These are phyloP conservation scores for Caranx ignobilis DNA, from an alignment of 2,113 vertebrate species.

Conservation along the genomic window DNA sequence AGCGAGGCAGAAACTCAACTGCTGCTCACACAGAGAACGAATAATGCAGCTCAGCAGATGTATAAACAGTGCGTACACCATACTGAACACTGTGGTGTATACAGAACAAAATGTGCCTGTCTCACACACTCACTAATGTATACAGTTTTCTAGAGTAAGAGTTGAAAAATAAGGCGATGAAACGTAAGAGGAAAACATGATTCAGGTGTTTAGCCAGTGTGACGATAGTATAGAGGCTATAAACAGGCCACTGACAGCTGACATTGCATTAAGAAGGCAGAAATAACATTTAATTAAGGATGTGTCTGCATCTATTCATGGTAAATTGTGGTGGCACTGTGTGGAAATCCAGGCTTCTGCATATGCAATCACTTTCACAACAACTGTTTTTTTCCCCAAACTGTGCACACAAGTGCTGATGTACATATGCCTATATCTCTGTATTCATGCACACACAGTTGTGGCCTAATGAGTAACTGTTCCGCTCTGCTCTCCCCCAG, in stretches of 20 bases:
- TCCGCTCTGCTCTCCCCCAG: conserved; percentile 67
- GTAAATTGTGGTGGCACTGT: not conserved
- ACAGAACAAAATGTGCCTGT: not conserved
- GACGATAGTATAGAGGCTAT: not conserved
- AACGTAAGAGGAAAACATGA: no score
- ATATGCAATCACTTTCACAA: not conserved
- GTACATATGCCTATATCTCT: not conserved
- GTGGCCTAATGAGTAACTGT: not conserved
- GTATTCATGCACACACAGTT: not conserved
- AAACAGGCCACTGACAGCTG: not conserved
- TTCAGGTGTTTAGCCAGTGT: no score
- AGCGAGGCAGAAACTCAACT: not conserved
- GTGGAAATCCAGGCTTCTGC: not conserved
- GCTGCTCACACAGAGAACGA: not conserved
- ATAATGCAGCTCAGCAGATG: not conserved
- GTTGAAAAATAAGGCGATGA: no score
- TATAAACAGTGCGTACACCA: not conserved
- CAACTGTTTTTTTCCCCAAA: not conserved
- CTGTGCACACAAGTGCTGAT: no score
- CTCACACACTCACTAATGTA: not conserved
- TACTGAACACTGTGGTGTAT: not conserved
- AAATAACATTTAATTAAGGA: not conserved
- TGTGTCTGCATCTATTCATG: not conserved
- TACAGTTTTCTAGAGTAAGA: not conserved
- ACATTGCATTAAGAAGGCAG: not conserved